Evolutionary conservation across 2,888 invertebrate genomes (phyloP).

Genomic region (Junonia oenone): DNA sequence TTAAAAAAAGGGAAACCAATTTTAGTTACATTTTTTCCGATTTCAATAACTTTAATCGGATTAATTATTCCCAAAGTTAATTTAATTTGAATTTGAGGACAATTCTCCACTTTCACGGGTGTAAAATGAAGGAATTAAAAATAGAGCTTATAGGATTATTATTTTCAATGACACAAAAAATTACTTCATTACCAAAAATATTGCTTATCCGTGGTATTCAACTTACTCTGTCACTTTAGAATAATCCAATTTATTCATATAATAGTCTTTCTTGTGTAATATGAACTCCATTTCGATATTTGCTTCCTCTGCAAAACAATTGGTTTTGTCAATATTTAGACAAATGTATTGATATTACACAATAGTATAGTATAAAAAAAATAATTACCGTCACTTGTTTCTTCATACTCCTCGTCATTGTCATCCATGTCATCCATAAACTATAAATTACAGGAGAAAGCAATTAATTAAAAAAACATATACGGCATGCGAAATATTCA

Average conservation of each 20-base stretch:
- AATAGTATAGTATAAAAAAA: background rate
- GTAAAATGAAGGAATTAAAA: too few relatives aligned
- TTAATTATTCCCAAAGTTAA: too few relatives aligned
- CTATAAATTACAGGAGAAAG: background rate
- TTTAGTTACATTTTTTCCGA: too few relatives aligned
- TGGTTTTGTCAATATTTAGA: background rate
- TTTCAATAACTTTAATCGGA: too few relatives aligned
- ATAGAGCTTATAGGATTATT: too few relatives aligned
- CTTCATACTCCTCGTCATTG: constrained; percentile 54
- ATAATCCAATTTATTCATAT: constrained; percentile 92
- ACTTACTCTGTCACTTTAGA: constrained; percentile 87
- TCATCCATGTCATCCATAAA: constrained; percentile 46
- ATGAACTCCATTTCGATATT: constrained; percentile 87
- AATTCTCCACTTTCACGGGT: too few relatives aligned
- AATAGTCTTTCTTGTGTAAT: constrained; percentile 93
- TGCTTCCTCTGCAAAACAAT: constrained; percentile 65
- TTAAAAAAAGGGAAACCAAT: too few relatives aligned
- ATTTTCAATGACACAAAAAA: too few relatives aligned
- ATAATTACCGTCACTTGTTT: constrained; percentile 63
- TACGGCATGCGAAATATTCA: too few relatives aligned
- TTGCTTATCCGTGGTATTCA: background rate
- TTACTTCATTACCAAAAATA: too few relatives aligned
- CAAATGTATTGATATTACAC: background rate
- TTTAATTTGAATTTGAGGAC: too few relatives aligned
- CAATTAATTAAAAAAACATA: background rate